These are phyloP conservation scores for Ciconia stormi DNA, from an alignment of 2,113 vertebrate genomes.

Conservation along the genomic window DNA sequence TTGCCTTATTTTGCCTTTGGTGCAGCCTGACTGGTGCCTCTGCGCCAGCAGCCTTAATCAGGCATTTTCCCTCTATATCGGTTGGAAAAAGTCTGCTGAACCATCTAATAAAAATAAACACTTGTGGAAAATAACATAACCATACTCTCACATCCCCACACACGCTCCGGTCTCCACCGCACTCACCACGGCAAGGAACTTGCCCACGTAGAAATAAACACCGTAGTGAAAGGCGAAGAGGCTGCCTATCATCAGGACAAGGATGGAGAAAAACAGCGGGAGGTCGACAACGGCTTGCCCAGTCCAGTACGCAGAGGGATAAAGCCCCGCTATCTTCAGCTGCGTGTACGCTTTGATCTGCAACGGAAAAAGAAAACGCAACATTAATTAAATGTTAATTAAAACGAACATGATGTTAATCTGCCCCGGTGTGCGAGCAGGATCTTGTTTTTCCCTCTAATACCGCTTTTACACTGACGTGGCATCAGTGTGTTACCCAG, in stretches of 20 bases:
- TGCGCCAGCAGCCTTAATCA: not conserved
- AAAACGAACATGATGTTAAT: rapidly evolving
- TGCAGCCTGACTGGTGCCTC: not conserved
- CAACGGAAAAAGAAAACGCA: not conserved
- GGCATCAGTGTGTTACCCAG: rapidly evolving
- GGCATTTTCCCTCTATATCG: rapidly evolving
- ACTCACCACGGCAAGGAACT: constrained; percentile 88
- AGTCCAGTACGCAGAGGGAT: constrained; percentile 94
- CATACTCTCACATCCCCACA: rapidly evolving
- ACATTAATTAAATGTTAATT: rapidly evolving
- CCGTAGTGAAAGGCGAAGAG: constrained; percentile 89
- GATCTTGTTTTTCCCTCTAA: not conserved
- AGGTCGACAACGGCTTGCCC: constrained; percentile 89
- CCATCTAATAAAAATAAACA: rapidly evolving
- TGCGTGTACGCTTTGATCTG: constrained; percentile 94
- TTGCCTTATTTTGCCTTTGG: too few relatives aligned
- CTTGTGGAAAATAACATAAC: rapidly evolving
- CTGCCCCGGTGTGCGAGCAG: rapidly evolving
- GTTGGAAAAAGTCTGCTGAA: not conserved
- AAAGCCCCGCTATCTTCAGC: constrained; percentile 89
- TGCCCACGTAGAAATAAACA: constrained; percentile 82
- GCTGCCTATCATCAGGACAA: constrained; percentile 83
- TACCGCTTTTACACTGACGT: rapidly evolving
- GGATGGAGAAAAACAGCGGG: constrained; percentile 87
- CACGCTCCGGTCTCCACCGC: not conserved